These are phyloP conservation scores for Potamarius usumacintae DNA, from an alignment of 2,113 vertebrate genomes.

Conservation along the genomic window DNA sequence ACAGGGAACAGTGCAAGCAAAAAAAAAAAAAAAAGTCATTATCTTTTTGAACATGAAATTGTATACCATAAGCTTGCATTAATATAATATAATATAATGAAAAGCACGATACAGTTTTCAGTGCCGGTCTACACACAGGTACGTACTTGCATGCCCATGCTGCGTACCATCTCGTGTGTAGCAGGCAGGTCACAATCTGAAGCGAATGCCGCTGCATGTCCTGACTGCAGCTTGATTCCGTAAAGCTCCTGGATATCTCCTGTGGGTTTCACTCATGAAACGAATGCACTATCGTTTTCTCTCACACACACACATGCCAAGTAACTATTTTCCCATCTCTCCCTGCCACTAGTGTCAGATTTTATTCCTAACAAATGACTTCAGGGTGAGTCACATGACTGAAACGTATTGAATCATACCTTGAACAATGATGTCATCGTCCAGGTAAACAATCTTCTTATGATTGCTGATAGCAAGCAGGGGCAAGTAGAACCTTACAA, in stretches of 20 bases:
- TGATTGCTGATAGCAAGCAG: conserved; percentile 82
- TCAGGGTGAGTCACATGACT: not conserved
- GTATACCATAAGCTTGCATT: too few relatives aligned
- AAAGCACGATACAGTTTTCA: not conserved
- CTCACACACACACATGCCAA: not conserved
- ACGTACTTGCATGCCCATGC: conserved; percentile 91
- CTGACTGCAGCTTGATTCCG: conserved; percentile 74
- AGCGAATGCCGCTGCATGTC: conserved; percentile 92
- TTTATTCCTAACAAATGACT: not conserved
- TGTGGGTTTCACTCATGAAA: conserved; percentile 56
- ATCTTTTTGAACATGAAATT: not conserved
- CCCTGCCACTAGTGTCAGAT: not conserved
- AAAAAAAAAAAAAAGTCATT: not conserved
- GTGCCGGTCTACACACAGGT: not conserved
- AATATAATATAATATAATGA: not conserved
- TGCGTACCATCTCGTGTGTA: conserved; percentile 85
- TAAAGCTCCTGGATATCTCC: conserved; percentile 92
- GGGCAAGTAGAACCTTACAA: conserved; percentile 92
- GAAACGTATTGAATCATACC: conserved; percentile 65
- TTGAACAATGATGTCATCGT: conserved; percentile 96
- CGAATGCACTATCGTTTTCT: not conserved
- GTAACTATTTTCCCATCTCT: not conserved
- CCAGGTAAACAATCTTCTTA: conserved; percentile 89
- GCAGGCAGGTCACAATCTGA: conserved; percentile 89
- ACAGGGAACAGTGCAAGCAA: conserved; percentile 15